Percentiles rank a stretch among this genome's conserved stretches.
Evolutionary conservation across 2,888 invertebrate genomes (phyloP).

Genomic region (Zonitis immaculata): DNA sequence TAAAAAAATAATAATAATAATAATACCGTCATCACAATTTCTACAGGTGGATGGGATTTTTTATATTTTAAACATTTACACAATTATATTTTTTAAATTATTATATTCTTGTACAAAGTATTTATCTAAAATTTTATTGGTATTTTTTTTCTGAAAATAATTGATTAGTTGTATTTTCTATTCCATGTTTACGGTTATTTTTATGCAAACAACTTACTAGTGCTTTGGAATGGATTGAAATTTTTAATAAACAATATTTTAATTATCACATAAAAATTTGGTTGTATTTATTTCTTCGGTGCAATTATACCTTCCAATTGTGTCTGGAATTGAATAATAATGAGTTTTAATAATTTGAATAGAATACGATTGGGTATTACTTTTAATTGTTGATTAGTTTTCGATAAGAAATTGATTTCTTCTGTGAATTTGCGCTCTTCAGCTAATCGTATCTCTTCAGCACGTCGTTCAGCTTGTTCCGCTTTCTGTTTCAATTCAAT

Average conservation of each 20-base stretch:
- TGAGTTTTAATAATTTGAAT: too few relatives aligned
- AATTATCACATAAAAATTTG: conserved; percentile 22
- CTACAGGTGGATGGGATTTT: conserved; percentile 40
- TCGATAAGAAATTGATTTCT: conserved; percentile 86
- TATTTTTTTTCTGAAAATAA: too few relatives aligned
- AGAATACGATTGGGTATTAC: too few relatives aligned
- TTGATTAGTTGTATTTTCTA: background rate
- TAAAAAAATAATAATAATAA: background rate
- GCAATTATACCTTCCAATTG: conserved; percentile 94
- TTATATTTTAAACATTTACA: conserved; percentile 20
- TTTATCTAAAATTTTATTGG: conserved; percentile 35
- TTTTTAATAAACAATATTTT: conserved; percentile 29
- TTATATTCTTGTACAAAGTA: conserved; percentile 45
- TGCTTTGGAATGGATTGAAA: conserved; percentile 29
- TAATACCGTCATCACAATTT: conserved; percentile 28
- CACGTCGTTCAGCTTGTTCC: conserved; percentile 77
- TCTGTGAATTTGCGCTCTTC: conserved; percentile 91
- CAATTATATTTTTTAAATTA: conserved; percentile 37
- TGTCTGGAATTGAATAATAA: conserved; percentile 57
- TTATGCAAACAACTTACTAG: conserved; percentile 26
- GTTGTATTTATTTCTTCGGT: conserved; percentile 71
- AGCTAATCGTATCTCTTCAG: conserved; percentile 76
- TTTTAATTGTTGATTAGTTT: conserved; percentile 91
- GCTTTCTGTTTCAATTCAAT: conserved; percentile 63
- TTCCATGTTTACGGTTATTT: conserved; percentile 27